Evolutionary conservation across 2,113 vertebrate species (phyloP).

Genomic region (Callionymus lyra): DNA sequence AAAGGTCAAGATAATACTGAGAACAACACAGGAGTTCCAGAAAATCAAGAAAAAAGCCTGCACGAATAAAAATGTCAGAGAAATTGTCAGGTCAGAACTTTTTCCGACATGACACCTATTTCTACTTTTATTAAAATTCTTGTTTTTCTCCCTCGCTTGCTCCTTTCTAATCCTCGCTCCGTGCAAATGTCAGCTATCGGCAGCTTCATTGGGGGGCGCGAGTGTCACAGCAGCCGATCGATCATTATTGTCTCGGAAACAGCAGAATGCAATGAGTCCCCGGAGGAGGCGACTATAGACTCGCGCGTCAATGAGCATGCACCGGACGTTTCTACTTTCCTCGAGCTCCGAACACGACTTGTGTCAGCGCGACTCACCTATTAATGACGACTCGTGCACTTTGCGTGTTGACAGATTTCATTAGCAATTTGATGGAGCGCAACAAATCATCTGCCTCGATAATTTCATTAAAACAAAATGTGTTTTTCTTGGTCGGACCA

Average conservation of each 20-base stretch:
- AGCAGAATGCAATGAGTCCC: slow-evolving; percentile 16
- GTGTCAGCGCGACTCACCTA: too few relatives aligned
- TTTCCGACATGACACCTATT: too few relatives aligned
- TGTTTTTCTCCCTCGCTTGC: slow-evolving; percentile 6
- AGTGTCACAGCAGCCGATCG: slow-evolving; percentile 48
- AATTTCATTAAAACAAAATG: slow-evolving; percentile 61
- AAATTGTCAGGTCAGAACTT: too few relatives aligned
- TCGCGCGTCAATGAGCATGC: too few relatives aligned
- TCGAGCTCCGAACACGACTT: background rate
- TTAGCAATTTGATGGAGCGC: slow-evolving; percentile 25
- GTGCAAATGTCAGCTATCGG: slow-evolving; percentile 47
- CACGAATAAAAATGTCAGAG: too few relatives aligned
- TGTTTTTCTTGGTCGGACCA: slow-evolving; percentile 27
- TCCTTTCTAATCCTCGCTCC: slow-evolving; percentile 19
- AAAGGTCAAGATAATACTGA: too few relatives aligned
- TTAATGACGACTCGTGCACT: slow-evolving; percentile 18
- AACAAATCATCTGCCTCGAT: slow-evolving; percentile 43
- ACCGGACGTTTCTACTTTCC: background rate
- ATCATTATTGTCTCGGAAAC: slow-evolving; percentile 40
- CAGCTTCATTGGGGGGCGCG: slow-evolving; percentile 36
- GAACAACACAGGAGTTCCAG: too few relatives aligned
- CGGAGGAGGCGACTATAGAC: background rate
- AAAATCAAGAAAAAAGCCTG: too few relatives aligned
- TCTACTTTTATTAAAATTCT: too few relatives aligned
- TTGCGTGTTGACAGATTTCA: slow-evolving; percentile 34